These are phyloP conservation scores for Tachuris rubrigastra DNA, from an alignment of 2,113 vertebrate species.

Conservation along the genomic window DNA sequence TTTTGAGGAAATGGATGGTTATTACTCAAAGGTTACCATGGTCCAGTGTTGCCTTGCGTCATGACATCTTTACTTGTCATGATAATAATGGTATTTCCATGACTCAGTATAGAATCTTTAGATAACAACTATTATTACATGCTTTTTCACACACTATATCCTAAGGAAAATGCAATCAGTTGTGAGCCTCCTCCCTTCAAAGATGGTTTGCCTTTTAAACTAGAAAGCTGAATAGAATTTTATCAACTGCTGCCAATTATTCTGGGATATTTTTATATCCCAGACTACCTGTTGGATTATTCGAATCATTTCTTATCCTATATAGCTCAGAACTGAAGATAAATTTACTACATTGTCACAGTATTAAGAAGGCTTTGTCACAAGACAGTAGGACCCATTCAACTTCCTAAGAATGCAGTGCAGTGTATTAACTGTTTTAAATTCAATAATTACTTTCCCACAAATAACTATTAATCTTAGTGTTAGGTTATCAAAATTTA, in stretches of 20 bases:
- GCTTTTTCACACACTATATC: background rate
- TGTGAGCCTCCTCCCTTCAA: background rate
- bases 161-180: background rate
- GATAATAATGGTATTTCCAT: background rate
- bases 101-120: background rate
- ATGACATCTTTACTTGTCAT: background rate
- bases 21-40: background rate
- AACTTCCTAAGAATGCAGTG: background rate
- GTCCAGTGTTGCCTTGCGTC: background rate
- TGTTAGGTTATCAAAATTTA: background rate
- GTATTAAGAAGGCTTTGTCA: background rate
- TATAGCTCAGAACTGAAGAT: background rate
- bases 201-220: background rate
- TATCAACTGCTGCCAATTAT: background rate
- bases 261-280: background rate
- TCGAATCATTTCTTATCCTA: background rate
- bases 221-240: background rate
- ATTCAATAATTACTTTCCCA: background rate
- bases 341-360: background rate
- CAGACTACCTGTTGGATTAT: background rate
- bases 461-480: conserved; percentile 43
- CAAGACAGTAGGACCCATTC: background rate
- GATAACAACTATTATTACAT: background rate
- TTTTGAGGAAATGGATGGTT: background rate
- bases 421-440: background rate